These are phyloP conservation scores for Okapia johnstoni DNA, from an alignment of 2,113 vertebrate species.

Conservation along the genomic window DNA sequence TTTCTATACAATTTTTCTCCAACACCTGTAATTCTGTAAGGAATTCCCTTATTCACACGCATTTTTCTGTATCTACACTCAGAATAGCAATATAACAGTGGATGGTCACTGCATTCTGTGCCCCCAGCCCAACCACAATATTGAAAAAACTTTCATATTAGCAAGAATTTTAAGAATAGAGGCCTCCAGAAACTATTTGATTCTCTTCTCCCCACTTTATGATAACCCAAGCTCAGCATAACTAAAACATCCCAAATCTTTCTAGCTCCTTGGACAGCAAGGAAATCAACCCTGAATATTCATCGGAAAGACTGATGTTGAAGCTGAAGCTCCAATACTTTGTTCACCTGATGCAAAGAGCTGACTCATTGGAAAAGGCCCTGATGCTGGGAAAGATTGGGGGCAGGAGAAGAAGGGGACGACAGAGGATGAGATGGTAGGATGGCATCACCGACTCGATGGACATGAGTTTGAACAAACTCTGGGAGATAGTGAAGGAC, in stretches of 20 bases:
- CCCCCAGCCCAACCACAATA: neutral
- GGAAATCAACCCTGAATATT: neutral
- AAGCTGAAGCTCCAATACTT: neutral
- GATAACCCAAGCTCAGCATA: neutral
- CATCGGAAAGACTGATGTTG: no score
- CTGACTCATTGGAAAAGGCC: neutral
- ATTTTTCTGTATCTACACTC: neutral
- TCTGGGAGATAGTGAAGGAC: neutral
- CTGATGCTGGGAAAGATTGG: neutral
- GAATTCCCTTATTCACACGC: neutral
- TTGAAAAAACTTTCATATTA: neutral
- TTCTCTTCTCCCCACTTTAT: neutral
- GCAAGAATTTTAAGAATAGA: neutral
- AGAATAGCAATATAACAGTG: accelerated
- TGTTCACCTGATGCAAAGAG: neutral
- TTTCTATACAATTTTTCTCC: neutral
- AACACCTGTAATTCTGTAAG: accelerated
- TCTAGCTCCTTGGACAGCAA: neutral
- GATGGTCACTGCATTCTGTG: neutral
- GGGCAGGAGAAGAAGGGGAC: neutral
- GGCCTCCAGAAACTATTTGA: neutral
- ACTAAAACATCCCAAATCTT: neutral
- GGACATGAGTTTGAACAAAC: neutral
- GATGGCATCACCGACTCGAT: neutral
- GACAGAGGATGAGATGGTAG: neutral